Evolutionary conservation across 2,888 invertebrate genomes (phyloP).

Genomic region (Anthrax anthrax): DNA sequence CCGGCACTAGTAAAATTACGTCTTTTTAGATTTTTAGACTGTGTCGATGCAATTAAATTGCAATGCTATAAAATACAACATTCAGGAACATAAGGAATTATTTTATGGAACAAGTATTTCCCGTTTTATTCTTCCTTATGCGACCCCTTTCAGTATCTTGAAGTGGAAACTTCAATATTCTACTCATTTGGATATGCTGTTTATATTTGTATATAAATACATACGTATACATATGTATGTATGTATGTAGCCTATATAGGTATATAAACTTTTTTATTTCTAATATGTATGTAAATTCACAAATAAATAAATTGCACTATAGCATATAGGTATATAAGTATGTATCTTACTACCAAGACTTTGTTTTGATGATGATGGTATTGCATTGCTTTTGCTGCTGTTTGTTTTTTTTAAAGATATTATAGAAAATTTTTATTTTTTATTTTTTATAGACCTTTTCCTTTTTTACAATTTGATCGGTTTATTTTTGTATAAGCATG

Average conservation of each 20-base stretch:
- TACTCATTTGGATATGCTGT: too few species aligned
- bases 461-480: too few species aligned
- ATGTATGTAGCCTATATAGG: not conserved
- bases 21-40: not conserved
- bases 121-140: slow-evolving; percentile 1
- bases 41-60: not conserved
- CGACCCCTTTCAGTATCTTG: not conserved
- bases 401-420: too few species aligned
- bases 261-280: not conserved
- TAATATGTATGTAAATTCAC: too few species aligned
- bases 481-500: too few species aligned
- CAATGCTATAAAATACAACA: not conserved
- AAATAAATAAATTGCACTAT: too few species aligned
- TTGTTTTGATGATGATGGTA: too few species aligned
- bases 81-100: not conserved
- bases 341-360: too few species aligned
- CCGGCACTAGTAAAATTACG: not conserved
- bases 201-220: too few species aligned
- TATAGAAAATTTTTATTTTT: not conserved
- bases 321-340: too few species aligned
- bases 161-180: too few species aligned
- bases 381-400: slow-evolving; percentile 2
- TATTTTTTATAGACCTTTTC: not conserved
- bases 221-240: not conserved
- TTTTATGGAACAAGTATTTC: slow-evolving; percentile 7